Base-by-base conservation (phyloP, 2,888 invertebrate species). In the Cartodere bifasciata region DNA sequence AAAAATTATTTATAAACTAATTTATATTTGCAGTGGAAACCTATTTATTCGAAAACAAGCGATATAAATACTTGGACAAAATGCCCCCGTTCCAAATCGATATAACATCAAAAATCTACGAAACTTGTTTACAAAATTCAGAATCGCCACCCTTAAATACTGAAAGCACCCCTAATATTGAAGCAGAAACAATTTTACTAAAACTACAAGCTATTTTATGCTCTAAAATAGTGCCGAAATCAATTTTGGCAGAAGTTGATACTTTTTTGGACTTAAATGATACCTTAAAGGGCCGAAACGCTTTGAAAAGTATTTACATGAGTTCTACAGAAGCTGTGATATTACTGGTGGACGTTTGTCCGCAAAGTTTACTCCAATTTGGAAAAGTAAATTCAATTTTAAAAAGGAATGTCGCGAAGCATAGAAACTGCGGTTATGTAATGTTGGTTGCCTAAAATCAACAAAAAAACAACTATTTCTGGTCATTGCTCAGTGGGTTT, bases 331-430 rank as follows among this genome's bases (percentile, higher is more conserved):
- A 73, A 50, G 64, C 65, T 25, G 58, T 70, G 2, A 53, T 62
- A 33, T 58, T 71, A 41, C 52, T 77, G 41, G 57, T 74, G 16
- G 68, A 72, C 16, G 63, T 64, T 32, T 72, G 70, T 41, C 75
- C 77, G 0, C 68, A 69, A 41, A 70, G 69, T 45, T 50, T 76
- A 16, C 56, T 75, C 40, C 70, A 72, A 33, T 78, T 72, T 51
- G 73, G 72, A 26, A 75, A 75, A 66, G 77, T 75, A 50, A 49
- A 37, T n/a, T n/a, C n/a, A n/a, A n/a, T n/a, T n/a, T n/a, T n/a
- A n/a, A n/a, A n/a, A n/a, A n/a, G n/a, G n/a, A n/a, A n/a, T n/a
- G n/a, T n/a, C n/a, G n/a, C n/a, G n/a, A n/a, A n/a, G n/a, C n/a
- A n/a, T n/a, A n/a, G n/a, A n/a, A n/a, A n/a, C n/a, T n/a, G n/a